These are phyloP conservation scores for Grammomys dolichurus DNA, from an alignment of 2,113 vertebrate genomes.

Conservation along the genomic window DNA sequence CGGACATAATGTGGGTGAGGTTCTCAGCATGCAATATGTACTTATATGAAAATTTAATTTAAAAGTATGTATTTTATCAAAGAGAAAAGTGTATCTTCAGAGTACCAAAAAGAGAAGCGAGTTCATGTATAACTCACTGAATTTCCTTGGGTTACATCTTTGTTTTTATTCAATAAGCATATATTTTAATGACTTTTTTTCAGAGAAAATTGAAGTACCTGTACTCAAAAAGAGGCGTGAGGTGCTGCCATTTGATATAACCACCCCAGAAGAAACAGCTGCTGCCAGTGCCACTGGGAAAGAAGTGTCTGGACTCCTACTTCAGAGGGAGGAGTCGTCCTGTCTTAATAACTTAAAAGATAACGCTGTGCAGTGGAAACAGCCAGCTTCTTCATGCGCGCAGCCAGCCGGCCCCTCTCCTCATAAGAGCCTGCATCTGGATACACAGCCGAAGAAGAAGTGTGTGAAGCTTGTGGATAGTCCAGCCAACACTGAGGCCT, in stretches of 20 bases:
- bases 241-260: conserved; percentile 87
- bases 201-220: conserved; percentile 87
- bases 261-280: conserved; percentile 61
- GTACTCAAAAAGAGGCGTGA: conserved; percentile 90
- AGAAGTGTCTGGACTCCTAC: not conserved
- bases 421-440: not conserved
- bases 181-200: conserved; percentile 29
- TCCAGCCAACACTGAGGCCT: conserved; percentile 56
- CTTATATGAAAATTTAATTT: not conserved
- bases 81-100: conserved; percentile 27
- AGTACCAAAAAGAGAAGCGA: not conserved
- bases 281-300: conserved; percentile 37
- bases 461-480: conserved; percentile 87
- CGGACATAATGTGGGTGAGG: not conserved
- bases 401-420: not conserved
- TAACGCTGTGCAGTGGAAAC: conserved; percentile 34
- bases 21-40: not conserved
- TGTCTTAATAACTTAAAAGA: conserved; percentile 46
- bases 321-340: conserved; percentile 59
- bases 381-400: not conserved
- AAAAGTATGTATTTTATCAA: not conserved
- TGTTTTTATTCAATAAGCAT: conserved; percentile 35
- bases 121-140: not conserved
- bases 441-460: conserved; percentile 81
- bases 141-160: not conserved